Base-by-base conservation (phyloP, 2,113 vertebrate species). In the Mirza zaza region DNA sequence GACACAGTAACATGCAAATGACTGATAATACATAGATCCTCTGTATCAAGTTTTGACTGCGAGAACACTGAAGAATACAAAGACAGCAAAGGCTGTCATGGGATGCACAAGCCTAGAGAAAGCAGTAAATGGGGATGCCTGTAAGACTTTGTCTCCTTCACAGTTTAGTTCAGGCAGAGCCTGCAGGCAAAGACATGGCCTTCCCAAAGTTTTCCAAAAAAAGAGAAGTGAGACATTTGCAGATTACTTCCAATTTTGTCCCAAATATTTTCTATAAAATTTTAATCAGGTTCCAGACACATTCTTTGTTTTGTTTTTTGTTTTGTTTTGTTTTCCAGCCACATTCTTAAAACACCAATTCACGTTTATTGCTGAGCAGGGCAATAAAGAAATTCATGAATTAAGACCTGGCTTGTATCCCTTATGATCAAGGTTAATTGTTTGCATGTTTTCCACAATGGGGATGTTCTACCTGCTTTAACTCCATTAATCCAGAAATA, bases 261-360 rank as follows among this genome's bases (percentile, higher is more conserved):
- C 57, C 87, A 80, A 68, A 93, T 63, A 57, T 50, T 93, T 95
- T 91, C 77, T 29, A 36, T 57, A 76, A 17, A 76, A 29, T 75
- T 90, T 93, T n/a, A 80, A 95, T 52, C 71, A 89, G 67, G 12
- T 73, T n/a, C 8, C 48, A 79, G 42, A 39, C 76, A 39, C 27
- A n/a, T 70, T 87, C 75, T 92, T 89, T 45, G 45, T 45, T 45
- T 45, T 45, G 45, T 45, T 45, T 45, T 45, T 45, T 45, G 45
- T 45, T 45, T 45, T 45, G 7, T 45, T 45, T 45, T 45, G 45
- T 45, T 12, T 73, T n/a, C 8, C 48, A 79, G 42, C 48, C 76
- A 39, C 27, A n/a, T 70, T 87, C 75, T 94, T 89, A 87, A 83
- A 90, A 79, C 7, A 27, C 27, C 42, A 97, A 29, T 29, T 92